These are phyloP conservation scores for Pachypsylla venusta DNA, from an alignment of 1,140 invertebrate genomes.

Conservation along the genomic window DNA sequence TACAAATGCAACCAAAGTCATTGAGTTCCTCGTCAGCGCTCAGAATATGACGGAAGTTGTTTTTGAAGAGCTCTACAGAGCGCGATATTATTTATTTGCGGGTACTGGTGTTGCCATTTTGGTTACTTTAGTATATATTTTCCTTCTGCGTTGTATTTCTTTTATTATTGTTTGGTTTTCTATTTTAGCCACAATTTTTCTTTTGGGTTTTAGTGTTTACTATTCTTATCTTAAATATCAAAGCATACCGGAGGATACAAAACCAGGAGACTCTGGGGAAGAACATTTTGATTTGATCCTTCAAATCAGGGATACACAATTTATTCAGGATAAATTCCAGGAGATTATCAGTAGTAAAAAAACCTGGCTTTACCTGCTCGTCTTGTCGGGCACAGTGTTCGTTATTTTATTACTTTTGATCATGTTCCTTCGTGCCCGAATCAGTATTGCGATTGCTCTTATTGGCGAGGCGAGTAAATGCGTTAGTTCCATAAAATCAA, in stretches of 20 bases:
- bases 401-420: conserved; percentile 57
- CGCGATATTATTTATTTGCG: conserved; percentile 50
- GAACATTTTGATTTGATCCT: background rate
- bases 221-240: conserved; percentile 3
- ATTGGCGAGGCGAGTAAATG: conserved; percentile 75
- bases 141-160: conserved; percentile 74
- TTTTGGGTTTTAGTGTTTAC: conserved; percentile 46
- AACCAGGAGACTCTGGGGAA: background rate
- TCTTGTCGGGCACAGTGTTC: conserved; percentile 45
- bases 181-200: conserved; percentile 49
- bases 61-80: conserved; percentile 53
- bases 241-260: background rate
- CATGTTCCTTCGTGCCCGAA: conserved; percentile 68
- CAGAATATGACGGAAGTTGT: conserved; percentile 41
- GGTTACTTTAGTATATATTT: conserved; percentile 70
- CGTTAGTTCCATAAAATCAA: conserved; percentile 64
- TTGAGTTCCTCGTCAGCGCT: conserved; percentile 1
- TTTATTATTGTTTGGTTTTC: conserved; percentile 74
- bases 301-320: background rate
- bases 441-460: conserved; percentile 75
- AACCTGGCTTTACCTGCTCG: conserved; percentile 56
- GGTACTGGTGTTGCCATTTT: conserved; percentile 49
- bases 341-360: conserved; percentile 10
- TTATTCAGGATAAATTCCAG: conserved; percentile 1
- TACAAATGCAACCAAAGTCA: conserved; percentile 10